Evolutionary conservation across 1,140 invertebrate species (phyloP), one percentile per base, ranked within the genome.

Genomic region (Drosophila quadrilineata): DNA sequence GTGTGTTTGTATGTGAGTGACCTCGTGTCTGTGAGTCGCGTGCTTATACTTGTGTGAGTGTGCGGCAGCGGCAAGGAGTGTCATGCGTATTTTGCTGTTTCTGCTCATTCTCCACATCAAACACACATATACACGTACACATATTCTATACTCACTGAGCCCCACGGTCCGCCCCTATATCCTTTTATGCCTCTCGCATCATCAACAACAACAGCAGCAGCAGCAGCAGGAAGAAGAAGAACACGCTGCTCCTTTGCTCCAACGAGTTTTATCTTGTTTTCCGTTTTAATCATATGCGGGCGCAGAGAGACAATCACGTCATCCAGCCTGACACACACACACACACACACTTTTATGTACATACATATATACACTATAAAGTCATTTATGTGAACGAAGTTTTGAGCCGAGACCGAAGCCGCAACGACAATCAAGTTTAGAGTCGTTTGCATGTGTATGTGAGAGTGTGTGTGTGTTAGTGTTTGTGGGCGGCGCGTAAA

Each of bases 271-370:
- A 85, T 85, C 79, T 85, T 85, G 79, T 85, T 85, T 85, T 84
- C 71, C 80, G 63, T 85, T 85, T 85, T 85, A 85, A 85, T 85
- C 79, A 85, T 85, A 86, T 86, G 79, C 80, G 79, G 79, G 79
- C 74, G 36, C 54, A 54, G 66, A 74, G 77, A 60, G 70, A 72
- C 79, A 85, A 85, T 85, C 79, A 85, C 79, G 79, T 85, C 79
- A 85, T 85, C 71, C 79, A 75, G 79, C 74, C 56, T 82, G 68
- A 71, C 63, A 75, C 57, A 24, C 50, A 62, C 40, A 56, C 29
- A 50, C n/a, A 48, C 22, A 60, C 53, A 59, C 19, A 22, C 26
- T n/a, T n/a, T n/a, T n/a, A n/a, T n/a, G 6, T 8, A 21, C 21
- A 41, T 29, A 31, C 28, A 48, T 21, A 22, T 52, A 16, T 19